These are phyloP conservation scores for Apantesis nais DNA, from an alignment of 2,888 invertebrate genomes.

Conservation along the genomic window DNA sequence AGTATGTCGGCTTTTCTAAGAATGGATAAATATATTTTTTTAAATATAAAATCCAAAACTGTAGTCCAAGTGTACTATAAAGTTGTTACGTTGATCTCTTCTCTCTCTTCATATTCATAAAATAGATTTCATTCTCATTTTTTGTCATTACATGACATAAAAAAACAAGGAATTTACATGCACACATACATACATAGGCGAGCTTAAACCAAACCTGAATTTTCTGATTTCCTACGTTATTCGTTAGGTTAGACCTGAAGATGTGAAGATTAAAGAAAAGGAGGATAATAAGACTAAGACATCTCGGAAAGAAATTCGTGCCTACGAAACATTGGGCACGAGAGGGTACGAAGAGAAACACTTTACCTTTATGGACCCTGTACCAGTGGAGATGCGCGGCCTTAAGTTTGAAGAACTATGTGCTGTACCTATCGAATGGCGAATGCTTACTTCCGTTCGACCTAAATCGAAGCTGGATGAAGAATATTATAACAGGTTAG, in stretches of 20 bases:
- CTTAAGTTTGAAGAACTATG: slow-evolving; percentile 92
- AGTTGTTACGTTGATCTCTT: slow-evolving; percentile 15
- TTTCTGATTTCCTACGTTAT: too few species aligned
- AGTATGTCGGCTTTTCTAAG: too few species aligned
- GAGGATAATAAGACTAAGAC: slow-evolving; percentile 91
- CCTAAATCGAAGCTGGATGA: slow-evolving; percentile 94
- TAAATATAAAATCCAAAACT: too few species aligned
- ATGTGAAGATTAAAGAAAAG: slow-evolving; percentile 90
- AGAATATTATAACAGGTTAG: slow-evolving; percentile 92
- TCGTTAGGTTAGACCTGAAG: slow-evolving; percentile 89
- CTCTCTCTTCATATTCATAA: too few species aligned
- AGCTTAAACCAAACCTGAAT: too few species aligned
- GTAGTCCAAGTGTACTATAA: too few species aligned
- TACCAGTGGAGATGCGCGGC: slow-evolving; percentile 92
- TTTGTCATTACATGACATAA: too few species aligned
- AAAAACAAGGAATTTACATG: too few species aligned
- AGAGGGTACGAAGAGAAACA: slow-evolving; percentile 86
- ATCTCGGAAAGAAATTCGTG: slow-evolving; percentile 89
- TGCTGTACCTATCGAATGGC: slow-evolving; percentile 95
- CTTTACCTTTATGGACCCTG: slow-evolving; percentile 88
- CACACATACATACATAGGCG: too few species aligned
- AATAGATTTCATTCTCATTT: too few species aligned
- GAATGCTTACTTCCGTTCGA: slow-evolving; percentile 95
- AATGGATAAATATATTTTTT: too few species aligned
- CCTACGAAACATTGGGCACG: slow-evolving; percentile 87